Evolutionary conservation across 2,888 invertebrate species (phyloP), one percentile per base, ranked within the genome.

Genomic region (Drosophila kuntzei): DNA sequence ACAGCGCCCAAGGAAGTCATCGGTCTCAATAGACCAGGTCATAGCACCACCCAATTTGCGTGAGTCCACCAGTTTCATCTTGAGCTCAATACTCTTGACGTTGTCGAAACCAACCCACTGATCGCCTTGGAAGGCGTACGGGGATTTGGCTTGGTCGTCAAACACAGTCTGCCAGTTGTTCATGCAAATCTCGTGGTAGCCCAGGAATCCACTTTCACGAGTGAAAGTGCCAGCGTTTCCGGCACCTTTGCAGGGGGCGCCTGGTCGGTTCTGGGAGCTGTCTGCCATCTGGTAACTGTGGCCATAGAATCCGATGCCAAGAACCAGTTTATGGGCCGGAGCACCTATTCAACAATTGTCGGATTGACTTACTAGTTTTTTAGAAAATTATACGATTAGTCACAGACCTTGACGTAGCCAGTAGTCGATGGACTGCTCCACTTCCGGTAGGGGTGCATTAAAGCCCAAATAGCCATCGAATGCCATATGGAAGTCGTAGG

Each of bases 51-150:
- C 97, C 18, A 98, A 94, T 59, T 95, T 95, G 70, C 96, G 95
- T 59, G 96, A 95, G 43, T 95, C 95, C 0, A 97, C 97, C 88
- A 96, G 97, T 79, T 95, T 94, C 0, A 96, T 95, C 93, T 98
- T 98, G 88, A 94, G 94, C 87, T 93, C 94, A 6, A 96, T 96
- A 46, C 97, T 97, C 14, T 95, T 94, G 57, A 95, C 94, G 84
- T 98, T 97, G 89, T 98, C 98, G 87, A 96, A 98, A 0, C 97
- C 97, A 6, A 98, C 97, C 97, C 98, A 98, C 91, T 98, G 97
- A 92, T 97, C 95, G 3, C 94, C 96, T 76, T 94, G 95, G 92
- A 93, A 96, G 0, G 97, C 97, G 81, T 97, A 97, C 0, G 98
- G 98, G 1, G 70, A 57, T 2, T 71, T 43, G 16, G 27, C 55